Percentiles rank a stretch among this genome's conserved stretches.
phyloP scores from a whole-genome alignment of 2,888 invertebrate genomes.

The Hemistola chrysoprasaria region DNA sequence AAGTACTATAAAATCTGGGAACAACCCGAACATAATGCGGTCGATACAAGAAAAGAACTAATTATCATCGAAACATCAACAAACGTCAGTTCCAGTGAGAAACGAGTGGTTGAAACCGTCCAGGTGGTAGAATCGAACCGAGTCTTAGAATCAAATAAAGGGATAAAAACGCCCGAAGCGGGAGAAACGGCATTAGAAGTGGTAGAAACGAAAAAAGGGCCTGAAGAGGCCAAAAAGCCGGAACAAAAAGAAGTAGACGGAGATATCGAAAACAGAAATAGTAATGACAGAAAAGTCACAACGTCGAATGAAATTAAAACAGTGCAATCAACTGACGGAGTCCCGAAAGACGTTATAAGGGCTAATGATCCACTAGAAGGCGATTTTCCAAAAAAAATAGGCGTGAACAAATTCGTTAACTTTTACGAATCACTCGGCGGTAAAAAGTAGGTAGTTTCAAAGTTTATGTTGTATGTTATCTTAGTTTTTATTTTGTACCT shows the following conservation, averaged over 20 bases:
- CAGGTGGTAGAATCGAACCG: constrained; percentile 14
- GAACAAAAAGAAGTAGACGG: constrained; percentile 52
- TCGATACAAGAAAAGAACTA: constrained; percentile 31
- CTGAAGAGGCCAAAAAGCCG: background rate
- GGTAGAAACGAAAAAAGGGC: constrained; percentile 7
- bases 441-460: constrained; percentile 61
- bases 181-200: constrained; percentile 5
- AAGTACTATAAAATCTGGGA: constrained; percentile 70
- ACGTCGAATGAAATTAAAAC: constrained; percentile 74
- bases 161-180: background rate
- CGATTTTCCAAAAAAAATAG: constrained; percentile 74
- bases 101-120: constrained; percentile 10
- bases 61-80: constrained; percentile 30
- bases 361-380: constrained; percentile 76
- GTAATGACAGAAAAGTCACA: constrained; percentile 41
- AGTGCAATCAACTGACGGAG: constrained; percentile 56
- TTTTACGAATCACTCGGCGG: constrained; percentile 76
- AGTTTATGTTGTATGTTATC: background rate
- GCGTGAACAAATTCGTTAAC: constrained; percentile 75
- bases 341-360: constrained; percentile 67
- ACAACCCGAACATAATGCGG: constrained; percentile 41
- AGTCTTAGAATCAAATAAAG: background rate
- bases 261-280: constrained; percentile 34
- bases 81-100: constrained; percentile 12
- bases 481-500: background rate